phyloP scores from a whole-genome alignment of 92 coral and sea anemone genomes.

The Chrysogorgia sp. region DNA sequence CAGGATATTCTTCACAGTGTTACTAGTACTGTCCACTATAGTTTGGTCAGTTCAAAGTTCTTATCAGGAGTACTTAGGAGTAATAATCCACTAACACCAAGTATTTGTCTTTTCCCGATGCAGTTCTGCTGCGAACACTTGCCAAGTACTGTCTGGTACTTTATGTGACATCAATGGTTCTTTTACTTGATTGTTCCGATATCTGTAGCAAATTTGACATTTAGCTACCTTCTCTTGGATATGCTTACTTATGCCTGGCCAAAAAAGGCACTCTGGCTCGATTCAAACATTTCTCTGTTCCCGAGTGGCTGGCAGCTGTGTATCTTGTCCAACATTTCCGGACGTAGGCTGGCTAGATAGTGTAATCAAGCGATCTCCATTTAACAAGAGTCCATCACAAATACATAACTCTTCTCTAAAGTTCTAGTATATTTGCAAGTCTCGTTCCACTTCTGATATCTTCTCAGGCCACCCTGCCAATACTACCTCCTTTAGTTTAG shows the following conservation, averaged over 20 bases:
- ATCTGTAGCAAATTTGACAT: conserved; percentile 38
- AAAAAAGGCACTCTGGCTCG: conserved; percentile 20
- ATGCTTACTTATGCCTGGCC: conserved; percentile 5
- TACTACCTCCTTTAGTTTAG: conserved; percentile 3
- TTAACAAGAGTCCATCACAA: conserved; percentile 13
- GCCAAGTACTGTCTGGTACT: conserved; percentile 27
- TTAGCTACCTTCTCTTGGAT: conserved; percentile 18
- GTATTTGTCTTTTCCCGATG: conserved; percentile 23
- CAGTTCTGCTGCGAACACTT: conserved; percentile 29
- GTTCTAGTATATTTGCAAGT: conserved; percentile 14
- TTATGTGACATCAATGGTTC: conserved; percentile 41
- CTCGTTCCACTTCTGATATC: conserved; percentile 9
- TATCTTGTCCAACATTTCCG: conserved; percentile 41
- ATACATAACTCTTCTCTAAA: conserved; percentile 22
- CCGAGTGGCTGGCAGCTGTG: conserved; percentile 49
- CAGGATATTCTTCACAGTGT: conserved; percentile 32
- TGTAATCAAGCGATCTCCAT: conserved; percentile 25
- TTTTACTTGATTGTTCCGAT: conserved; percentile 41
- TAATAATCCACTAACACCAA: conserved; percentile 36
- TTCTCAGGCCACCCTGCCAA: conserved; percentile 20
- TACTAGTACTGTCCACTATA: conserved; percentile 37
- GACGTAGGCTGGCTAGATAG: conserved; percentile 1
- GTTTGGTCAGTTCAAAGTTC: conserved; percentile 34
- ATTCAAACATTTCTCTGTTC: conserved; percentile 38
- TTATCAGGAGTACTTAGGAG: no score